These are phyloP conservation scores for Goniozus legneri DNA, from an alignment of 1,140 invertebrate genomes.

Conservation along the genomic window DNA sequence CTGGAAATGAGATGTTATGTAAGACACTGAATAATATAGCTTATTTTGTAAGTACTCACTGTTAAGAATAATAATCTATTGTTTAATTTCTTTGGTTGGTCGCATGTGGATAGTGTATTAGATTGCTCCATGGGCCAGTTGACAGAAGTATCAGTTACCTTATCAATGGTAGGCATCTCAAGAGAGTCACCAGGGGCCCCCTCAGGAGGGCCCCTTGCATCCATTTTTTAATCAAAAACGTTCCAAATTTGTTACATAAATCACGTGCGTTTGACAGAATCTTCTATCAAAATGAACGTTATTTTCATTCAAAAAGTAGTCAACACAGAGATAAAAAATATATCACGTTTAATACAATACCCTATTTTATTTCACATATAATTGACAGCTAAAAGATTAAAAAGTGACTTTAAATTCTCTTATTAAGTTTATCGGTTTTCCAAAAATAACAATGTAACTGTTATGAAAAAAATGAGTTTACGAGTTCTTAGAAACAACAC, in stretches of 20 bases:
- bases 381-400: background rate
- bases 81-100: slow-evolving; percentile 38
- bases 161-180: slow-evolving; percentile 40
- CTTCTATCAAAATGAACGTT: slow-evolving; percentile 3
- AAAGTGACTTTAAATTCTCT: background rate
- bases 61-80: slow-evolving; percentile 46
- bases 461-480: slow-evolving; percentile 12
- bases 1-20: slow-evolving; percentile 28
- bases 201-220: slow-evolving; percentile 51
- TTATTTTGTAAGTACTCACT: slow-evolving; percentile 40
- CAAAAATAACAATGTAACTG: slow-evolving; percentile 14
- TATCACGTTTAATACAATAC: background rate
- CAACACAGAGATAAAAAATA: background rate
- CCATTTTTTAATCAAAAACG: slow-evolving; percentile 32
- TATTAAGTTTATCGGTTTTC: background rate
- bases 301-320: background rate
- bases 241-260: slow-evolving; percentile 8
- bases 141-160: slow-evolving; percentile 28
- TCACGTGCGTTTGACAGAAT: slow-evolving; percentile 10
- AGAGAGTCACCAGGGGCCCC: slow-evolving; percentile 46
- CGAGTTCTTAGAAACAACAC: slow-evolving; percentile 20
- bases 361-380: background rate
- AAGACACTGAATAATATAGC: slow-evolving; percentile 1
- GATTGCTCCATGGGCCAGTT: slow-evolving; percentile 33
- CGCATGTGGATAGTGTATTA: slow-evolving; percentile 26